Evolutionary conservation across 2,888 invertebrate species (phyloP).

Genomic region (Trypoxylon attenuatum): DNA sequence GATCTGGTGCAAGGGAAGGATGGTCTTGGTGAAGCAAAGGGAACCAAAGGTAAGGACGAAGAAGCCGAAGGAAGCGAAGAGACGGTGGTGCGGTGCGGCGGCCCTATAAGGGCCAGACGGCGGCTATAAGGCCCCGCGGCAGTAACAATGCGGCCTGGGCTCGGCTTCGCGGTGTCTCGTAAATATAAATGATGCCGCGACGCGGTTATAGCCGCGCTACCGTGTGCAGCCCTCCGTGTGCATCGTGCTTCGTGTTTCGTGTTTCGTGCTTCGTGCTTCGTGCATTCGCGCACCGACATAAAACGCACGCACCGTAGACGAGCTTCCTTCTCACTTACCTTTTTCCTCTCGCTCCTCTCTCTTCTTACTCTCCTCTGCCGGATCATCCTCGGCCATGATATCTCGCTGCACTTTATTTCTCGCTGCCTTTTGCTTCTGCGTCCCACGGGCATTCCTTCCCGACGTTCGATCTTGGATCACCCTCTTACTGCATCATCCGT

Average conservation of each 20-base stretch:
- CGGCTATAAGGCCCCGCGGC: conserved; percentile 64
- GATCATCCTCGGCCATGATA: too few species aligned
- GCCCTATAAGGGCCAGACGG: conserved; percentile 67
- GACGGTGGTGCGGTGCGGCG: conserved; percentile 41
- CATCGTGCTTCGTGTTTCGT: too few species aligned
- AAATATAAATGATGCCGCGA: conserved; percentile 74
- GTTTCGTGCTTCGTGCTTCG: too few species aligned
- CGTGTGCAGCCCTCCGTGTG: conserved; percentile 55
- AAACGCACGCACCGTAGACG: conserved; percentile 52
- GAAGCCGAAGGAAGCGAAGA: neutral
- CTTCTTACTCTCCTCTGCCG: too few species aligned
- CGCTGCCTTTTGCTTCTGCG: too few species aligned
- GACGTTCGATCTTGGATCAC: too few species aligned
- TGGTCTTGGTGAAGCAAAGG: neutral
- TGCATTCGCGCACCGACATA: conserved; percentile 53
- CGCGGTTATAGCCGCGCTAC: conserved; percentile 70
- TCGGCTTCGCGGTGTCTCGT: conserved; percentile 68
- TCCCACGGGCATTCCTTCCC: too few species aligned
- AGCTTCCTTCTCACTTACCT: conserved; percentile 17
- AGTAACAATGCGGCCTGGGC: conserved; percentile 65
- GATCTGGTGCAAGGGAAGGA: neutral
- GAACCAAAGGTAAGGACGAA: too few species aligned
- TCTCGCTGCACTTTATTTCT: conserved; percentile 6
- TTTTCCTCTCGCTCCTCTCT: neutral
- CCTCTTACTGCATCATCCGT: too few species aligned